Evolutionary conservation across 2,888 invertebrate species (phyloP).

Genomic region (Caenorhabditis uteleia): DNA sequence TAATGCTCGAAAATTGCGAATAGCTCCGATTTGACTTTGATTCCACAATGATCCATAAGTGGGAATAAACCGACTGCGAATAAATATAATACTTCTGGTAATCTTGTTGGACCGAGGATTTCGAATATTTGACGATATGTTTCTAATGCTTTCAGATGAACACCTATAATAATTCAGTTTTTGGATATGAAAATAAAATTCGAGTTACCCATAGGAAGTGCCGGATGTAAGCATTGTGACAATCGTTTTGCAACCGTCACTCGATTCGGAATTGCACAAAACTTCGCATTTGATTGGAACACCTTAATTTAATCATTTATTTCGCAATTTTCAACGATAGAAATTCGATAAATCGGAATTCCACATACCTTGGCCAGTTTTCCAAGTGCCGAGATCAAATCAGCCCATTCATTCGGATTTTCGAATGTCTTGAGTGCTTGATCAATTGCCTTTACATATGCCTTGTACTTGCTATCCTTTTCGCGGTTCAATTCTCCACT

Average conservation of each 20-base stretch:
- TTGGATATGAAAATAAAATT: not conserved
- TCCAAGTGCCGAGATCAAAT: slow-evolving; percentile 86
- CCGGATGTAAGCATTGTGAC: slow-evolving; percentile 91
- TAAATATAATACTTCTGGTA: slow-evolving; percentile 64
- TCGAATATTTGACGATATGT: slow-evolving; percentile 89
- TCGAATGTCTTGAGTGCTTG: slow-evolving; percentile 89
- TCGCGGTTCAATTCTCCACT: slow-evolving; percentile 16
- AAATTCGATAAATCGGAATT: not conserved
- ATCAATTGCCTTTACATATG: slow-evolving; percentile 81
- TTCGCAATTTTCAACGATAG: not conserved
- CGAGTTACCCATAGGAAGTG: slow-evolving; percentile 78
- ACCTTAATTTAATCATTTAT: slow-evolving; percentile 74
- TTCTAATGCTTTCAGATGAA: slow-evolving; percentile 87
- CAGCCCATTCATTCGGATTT: slow-evolving; percentile 93
- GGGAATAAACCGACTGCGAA: slow-evolving; percentile 81
- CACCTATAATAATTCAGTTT: slow-evolving; percentile 73
- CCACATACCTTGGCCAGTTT: slow-evolving; percentile 83
- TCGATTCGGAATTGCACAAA: slow-evolving; percentile 83
- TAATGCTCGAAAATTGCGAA: slow-evolving; percentile 85
- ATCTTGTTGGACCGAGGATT: slow-evolving; percentile 79
- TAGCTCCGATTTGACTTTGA: slow-evolving; percentile 79
- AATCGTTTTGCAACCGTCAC: slow-evolving; percentile 87
- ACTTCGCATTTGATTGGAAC: slow-evolving; percentile 81
- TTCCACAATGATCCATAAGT: slow-evolving; percentile 85
- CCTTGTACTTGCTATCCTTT: slow-evolving; percentile 52